Base-by-base conservation (phyloP, 2,113 vertebrate species). In the Charina bottae region DNA sequence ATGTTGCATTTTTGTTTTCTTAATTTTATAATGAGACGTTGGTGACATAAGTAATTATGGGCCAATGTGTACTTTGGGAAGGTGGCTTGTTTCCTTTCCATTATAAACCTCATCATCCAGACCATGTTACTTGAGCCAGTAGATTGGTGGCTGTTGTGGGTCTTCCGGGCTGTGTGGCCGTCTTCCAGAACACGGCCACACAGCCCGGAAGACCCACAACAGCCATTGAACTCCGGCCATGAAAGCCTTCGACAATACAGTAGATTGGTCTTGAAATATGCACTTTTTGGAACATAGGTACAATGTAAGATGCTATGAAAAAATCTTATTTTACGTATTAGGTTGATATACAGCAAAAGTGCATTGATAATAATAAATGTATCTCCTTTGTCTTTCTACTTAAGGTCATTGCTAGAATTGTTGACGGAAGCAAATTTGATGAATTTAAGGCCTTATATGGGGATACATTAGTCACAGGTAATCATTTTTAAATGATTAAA, bases 381-480 rank as follows among this genome's bases (percentile, higher is more conserved):
- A 33, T 42, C 89, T 89, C 94, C 93, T 93, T 94, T 72, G 92
- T 4, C 84, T 95, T 96, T 93, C 94, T 96, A 42, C 87, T 97
- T 96, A 95, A 99, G 99, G 98, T 99, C 90, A 99, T 99, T 88
- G 99, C 99, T 93, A 98, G 99, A 97, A 97, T 99, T 90, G 99
- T 99, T 83, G 99, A 99, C 13, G 99, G 99, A 96, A 99, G 99
- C 97, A 99, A 97, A 97, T 99, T 99, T 97, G 98, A 98, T 95
- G 99, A 99, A 96, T 99, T 99, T 97, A 99, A 99, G 96, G 98
- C 99, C 53, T 98, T 99, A n/a, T 99, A 99, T 93, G 99, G 99
- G 95, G 98, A 99, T 96, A 99, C 99, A 1, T 98, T 99, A 90
- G 97, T 99, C 87, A 99, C 99, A 98, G 99, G 99, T 99, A 91